These are phyloP conservation scores for Dolichopus griseipennis DNA, from an alignment of 2,888 invertebrate genomes.

Conservation along the genomic window DNA sequence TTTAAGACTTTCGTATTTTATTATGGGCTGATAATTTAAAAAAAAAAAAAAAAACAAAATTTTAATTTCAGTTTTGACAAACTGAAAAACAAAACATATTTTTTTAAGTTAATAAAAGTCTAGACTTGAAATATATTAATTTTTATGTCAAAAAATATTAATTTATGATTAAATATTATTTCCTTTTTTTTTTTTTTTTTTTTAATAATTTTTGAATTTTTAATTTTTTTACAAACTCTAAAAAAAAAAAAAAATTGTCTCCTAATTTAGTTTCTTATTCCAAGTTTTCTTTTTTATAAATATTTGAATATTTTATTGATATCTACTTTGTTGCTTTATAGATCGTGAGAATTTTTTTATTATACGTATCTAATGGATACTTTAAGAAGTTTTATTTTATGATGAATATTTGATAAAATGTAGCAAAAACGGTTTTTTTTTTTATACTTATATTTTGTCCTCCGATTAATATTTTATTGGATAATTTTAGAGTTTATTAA, in stretches of 20 bases:
- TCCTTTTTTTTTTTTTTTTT: background rate
- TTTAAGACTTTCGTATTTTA: background rate
- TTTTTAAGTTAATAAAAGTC: background rate
- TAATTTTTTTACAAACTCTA: background rate
- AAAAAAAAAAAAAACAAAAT: too few relatives aligned
- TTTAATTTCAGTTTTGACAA: background rate
- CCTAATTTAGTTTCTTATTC: background rate
- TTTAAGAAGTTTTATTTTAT: too few relatives aligned
- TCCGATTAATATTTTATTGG: too few relatives aligned
- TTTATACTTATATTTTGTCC: too few relatives aligned
- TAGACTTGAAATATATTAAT: constrained; percentile 1
- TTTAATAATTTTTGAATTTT: background rate
- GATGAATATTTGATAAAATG: too few relatives aligned
- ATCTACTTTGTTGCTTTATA: too few relatives aligned
- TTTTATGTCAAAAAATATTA: constrained; percentile 6
- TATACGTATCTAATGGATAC: too few relatives aligned
- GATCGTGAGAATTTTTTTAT: too few relatives aligned
- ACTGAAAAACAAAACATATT: background rate
- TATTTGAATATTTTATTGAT: too few relatives aligned
- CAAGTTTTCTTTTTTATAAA: too few relatives aligned
- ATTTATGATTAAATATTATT: constrained; percentile 3
- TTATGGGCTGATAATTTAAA: background rate
- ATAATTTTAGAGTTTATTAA: too few relatives aligned
- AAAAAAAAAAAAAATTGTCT: background rate
- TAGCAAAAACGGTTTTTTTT: too few relatives aligned